Evolutionary conservation across 2,797 vertebrate genomes (phyloP).

Genomic region (Serranus cabrilla): DNA sequence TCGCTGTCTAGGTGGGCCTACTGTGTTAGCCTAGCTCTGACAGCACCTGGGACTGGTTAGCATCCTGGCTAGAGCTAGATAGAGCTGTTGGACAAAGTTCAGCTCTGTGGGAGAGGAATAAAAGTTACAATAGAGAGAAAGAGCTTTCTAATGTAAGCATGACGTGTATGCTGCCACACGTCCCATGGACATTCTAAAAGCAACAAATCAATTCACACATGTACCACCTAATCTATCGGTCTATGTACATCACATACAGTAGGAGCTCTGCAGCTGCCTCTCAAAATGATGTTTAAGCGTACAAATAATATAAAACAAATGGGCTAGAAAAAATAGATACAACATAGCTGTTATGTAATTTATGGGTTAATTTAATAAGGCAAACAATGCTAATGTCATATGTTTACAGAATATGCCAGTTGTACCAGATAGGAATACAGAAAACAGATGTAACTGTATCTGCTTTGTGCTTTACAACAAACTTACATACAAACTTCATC

Average conservation of each 20-base stretch:
- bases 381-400: not conserved
- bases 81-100: constrained; percentile 73
- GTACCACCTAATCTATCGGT: constrained; percentile 26
- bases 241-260: constrained; percentile 9
- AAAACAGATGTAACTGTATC: not conserved
- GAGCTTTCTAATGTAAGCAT: constrained; percentile 63
- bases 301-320: constrained; percentile 15
- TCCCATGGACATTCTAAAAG: constrained; percentile 44
- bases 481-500: not conserved
- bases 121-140: constrained; percentile 64
- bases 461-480: constrained; percentile 1
- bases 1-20: constrained; percentile 70
- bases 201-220: constrained; percentile 59
- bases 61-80: constrained; percentile 67
- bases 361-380: not conserved
- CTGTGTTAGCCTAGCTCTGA: constrained; percentile 66
- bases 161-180: constrained; percentile 58
- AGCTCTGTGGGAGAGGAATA: constrained; percentile 76
- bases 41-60: constrained; percentile 82
- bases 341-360: constrained; percentile 5
- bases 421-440: not conserved
- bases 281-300: not conserved
- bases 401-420: not conserved
- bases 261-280: not conserved
- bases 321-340: not conserved